Percentiles rank a stretch among this genome's conserved stretches.
These are phyloP conservation scores for Temnothorax ravouxi DNA, from an alignment of 2,888 invertebrate species.

Conservation along the genomic window DNA sequence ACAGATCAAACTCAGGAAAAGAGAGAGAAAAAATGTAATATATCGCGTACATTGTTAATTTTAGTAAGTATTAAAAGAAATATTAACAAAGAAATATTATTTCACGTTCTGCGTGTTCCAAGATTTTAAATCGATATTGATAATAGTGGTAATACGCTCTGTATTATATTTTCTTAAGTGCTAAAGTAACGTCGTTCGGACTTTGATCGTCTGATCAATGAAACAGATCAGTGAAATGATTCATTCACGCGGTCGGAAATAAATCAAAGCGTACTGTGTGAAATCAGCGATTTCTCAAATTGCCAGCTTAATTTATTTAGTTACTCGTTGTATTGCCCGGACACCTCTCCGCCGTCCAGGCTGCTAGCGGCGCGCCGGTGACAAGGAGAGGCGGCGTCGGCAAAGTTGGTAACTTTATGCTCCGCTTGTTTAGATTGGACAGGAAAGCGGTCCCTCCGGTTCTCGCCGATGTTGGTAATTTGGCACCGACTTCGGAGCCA, in stretches of 20 bases:
- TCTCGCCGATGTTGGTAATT: slow-evolving; percentile 82
- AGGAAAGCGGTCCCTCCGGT: slow-evolving; percentile 77
- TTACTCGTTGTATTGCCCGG: slow-evolving; percentile 72
- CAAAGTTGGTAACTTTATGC: slow-evolving; percentile 83
- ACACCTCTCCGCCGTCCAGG: slow-evolving; percentile 71
- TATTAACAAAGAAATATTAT: background rate
- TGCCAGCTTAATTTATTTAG: slow-evolving; percentile 77
- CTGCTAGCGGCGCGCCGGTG: slow-evolving; percentile 69
- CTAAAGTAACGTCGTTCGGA: background rate
- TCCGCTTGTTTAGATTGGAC: slow-evolving; percentile 82
- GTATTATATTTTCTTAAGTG: background rate
- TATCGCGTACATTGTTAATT: slow-evolving; percentile 4
- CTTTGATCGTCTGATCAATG: background rate
- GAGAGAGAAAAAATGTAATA: slow-evolving; percentile 44
- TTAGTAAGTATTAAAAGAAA: slow-evolving; percentile 1
- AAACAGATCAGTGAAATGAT: background rate
- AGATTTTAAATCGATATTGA: background rate
- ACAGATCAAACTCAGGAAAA: background rate
- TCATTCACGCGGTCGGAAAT: background rate
- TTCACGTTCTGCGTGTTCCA: background rate
- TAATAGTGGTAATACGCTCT: background rate
- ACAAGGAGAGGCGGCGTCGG: slow-evolving; percentile 79
- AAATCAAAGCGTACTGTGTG: background rate
- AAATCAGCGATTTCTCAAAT: slow-evolving; percentile 62
- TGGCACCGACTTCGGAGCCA: slow-evolving; percentile 76